These are phyloP conservation scores for Melierax canorus DNA, from an alignment of 2,113 vertebrate species.

Conservation along the genomic window DNA sequence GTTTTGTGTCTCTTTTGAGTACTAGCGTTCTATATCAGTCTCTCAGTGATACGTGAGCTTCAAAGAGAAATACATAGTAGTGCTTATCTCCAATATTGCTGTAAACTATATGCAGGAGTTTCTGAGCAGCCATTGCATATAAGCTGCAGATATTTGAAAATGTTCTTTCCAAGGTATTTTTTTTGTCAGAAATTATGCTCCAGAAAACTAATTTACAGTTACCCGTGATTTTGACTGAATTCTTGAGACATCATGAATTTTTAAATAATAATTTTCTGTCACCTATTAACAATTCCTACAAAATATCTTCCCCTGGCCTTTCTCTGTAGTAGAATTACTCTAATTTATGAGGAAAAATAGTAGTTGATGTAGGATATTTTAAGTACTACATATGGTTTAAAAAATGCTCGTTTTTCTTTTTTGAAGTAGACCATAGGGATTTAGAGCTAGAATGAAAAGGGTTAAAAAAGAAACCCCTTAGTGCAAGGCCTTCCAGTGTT, in stretches of 20 bases:
- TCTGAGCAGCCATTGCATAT: background rate
- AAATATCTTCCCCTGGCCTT: background rate
- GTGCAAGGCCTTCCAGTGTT: background rate
- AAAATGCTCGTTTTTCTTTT: background rate
- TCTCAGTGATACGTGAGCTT: background rate
- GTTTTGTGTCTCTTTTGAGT: background rate
- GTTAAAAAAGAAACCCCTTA: conserved; percentile 6
- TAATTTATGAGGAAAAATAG: background rate
- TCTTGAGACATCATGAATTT: background rate
- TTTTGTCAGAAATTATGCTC: background rate
- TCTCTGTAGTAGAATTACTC: background rate
- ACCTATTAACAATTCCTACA: background rate
- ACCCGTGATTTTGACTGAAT: background rate
- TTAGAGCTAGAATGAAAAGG: background rate
- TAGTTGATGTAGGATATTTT: background rate
- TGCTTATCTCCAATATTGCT: background rate
- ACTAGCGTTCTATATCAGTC: background rate
- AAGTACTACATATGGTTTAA: background rate
- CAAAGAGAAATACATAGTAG: background rate
- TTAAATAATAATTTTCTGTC: background rate
- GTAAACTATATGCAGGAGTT: background rate
- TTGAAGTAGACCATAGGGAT: background rate
- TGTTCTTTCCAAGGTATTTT: background rate
- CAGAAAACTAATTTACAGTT: background rate
- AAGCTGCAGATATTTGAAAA: background rate